Conservation (phyloP, 2,888 invertebrate genomes). For the Archips xylosteana region DNA sequence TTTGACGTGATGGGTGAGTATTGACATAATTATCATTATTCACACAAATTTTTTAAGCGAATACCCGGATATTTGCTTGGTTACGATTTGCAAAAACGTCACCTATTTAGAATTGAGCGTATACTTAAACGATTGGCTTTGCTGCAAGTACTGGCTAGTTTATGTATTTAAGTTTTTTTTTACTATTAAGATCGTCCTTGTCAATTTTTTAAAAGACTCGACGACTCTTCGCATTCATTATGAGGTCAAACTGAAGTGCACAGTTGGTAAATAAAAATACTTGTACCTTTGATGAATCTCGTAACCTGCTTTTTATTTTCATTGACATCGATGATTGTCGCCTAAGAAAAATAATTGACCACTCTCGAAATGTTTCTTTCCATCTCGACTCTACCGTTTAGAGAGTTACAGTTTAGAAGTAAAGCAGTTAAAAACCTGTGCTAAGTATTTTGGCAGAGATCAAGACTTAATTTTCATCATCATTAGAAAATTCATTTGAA, state of each 20-base stretch:
- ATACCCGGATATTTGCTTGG: slow-evolving; percentile 40
- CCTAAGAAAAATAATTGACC: no score
- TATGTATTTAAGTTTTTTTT: slow-evolving; percentile 2
- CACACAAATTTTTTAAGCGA: slow-evolving; percentile 25
- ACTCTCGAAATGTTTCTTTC: no score
- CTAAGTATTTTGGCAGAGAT: no score
- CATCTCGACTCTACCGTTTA: no score
- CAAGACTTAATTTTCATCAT: no score
- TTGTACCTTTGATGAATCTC: background rate
- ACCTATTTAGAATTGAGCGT: slow-evolving; percentile 22
- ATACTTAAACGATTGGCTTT: slow-evolving; percentile 9
- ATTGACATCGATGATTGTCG: background rate
- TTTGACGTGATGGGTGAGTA: slow-evolving; percentile 3
- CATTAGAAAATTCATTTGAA: no score
- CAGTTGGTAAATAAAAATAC: slow-evolving; percentile 1
- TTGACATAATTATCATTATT: slow-evolving; percentile 26
- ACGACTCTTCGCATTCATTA: slow-evolving; percentile 8
- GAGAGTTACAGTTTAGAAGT: no score
- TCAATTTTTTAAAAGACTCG: slow-evolving; percentile 17
- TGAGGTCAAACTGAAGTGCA: background rate
- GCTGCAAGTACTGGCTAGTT: slow-evolving; percentile 14
- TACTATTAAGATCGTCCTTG: slow-evolving; percentile 19
- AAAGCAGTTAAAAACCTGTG: no score
- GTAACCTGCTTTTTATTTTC: background rate
- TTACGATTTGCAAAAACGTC: slow-evolving; percentile 38